These are phyloP conservation scores for Mellilla xanthometata DNA, from an alignment of 2,888 invertebrate species.

Conservation along the genomic window DNA sequence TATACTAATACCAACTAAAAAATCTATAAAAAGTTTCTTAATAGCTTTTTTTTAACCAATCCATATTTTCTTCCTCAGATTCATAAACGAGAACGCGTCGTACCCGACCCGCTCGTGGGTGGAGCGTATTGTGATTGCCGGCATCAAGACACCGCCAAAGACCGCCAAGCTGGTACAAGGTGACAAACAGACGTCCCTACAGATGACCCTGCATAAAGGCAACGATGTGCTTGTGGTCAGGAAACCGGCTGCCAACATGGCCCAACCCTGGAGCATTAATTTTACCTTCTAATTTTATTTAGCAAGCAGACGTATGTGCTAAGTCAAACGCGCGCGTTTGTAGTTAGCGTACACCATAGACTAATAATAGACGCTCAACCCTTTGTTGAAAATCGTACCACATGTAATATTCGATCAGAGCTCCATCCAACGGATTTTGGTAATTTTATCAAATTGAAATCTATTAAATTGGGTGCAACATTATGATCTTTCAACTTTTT, in stretches of 20 bases:
- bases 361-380: too few species aligned
- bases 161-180: slow-evolving; percentile 84
- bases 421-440: too few species aligned
- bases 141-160: slow-evolving; percentile 86
- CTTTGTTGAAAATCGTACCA: too few species aligned
- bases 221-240: slow-evolving; percentile 89
- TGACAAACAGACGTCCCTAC: slow-evolving; percentile 83
- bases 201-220: slow-evolving; percentile 85
- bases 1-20: too few species aligned
- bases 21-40: too few species aligned
- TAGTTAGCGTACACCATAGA: too few species aligned
- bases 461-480: too few species aligned
- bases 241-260: slow-evolving; percentile 93
- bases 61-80: slow-evolving; percentile 45
- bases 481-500: too few species aligned
- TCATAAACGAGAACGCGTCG: slow-evolving; percentile 85
- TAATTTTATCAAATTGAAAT: too few species aligned
- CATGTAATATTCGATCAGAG: too few species aligned
- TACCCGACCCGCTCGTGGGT: slow-evolving; percentile 93
- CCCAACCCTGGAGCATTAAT: slow-evolving; percentile 88
- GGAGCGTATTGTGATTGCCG: slow-evolving; percentile 93
- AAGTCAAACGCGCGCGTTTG: too few species aligned
- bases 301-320: too few species aligned
- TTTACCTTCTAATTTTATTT: slow-evolving; percentile 76
- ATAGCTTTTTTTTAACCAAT: background rate